Evolutionary conservation across 2,113 vertebrate genomes (phyloP), one percentile per base, ranked within the genome.

Genomic region (Grammomys dolichurus): DNA sequence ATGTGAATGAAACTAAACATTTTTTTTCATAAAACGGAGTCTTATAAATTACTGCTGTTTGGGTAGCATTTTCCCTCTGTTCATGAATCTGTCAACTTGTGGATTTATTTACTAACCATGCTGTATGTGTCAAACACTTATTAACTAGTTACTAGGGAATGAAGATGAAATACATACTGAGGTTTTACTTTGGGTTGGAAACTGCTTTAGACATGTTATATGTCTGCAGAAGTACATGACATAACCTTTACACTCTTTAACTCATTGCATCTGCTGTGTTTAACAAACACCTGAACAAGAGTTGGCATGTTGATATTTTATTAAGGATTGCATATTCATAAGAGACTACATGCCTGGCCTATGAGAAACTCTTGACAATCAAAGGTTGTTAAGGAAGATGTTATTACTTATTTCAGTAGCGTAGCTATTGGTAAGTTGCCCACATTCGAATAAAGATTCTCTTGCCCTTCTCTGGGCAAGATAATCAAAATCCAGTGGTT

Each of bases 11-110:
- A 94, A 69, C 16, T n/a, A 84, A 80, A 40, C 16, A 13, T 90
- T 90, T 5, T 70, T 12, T 17, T 88, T 88, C 51, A 11, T 60
- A 86, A 93, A 97, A 60, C 40, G 89, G 46, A 81, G n/a, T 6
- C 63, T 80, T 72, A 92, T n/a, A 54, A 88, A 60, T 24, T 60
- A 5, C 3, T 40, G 3, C 1, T 85, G 51, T 92, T 76, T 90
- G n/a, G 7, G 43, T 73, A 78, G 3, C 77, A 91, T 91, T 85
- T 12, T 67, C 54, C 8, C 54, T 24, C n/a, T 10, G 7, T 63
- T 10, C 26, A 76, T 28, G 1, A 33, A 67, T 80, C 48, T 80
- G 63, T 73, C 40, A 28, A 40, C 82, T 20, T 63, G 11, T n/a
- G 48, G 11, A 26, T 46, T 70, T 16, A 86, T 4, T 43, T 81